Base-by-base conservation (phyloP, 1,140 invertebrate species). In the Drosophila sproati region DNA sequence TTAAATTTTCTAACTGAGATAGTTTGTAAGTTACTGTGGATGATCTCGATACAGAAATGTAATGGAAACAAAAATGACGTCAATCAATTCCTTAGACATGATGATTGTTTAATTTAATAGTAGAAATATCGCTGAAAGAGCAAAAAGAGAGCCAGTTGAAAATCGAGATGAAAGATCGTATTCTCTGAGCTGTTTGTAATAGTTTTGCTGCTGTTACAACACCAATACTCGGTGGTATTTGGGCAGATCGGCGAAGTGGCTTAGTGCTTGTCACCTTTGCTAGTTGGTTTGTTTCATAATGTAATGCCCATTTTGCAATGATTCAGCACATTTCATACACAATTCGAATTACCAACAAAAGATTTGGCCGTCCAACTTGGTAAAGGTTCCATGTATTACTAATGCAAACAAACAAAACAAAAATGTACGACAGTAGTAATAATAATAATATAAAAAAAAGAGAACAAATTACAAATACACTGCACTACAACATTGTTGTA, bases 211-310 rank as follows among this genome's bases (percentile, higher is more conserved):
- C 2, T 35, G 10, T 56, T 66, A 56, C 64, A 68, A 59, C 34
- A 59, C 28, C 43, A 50, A 20, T 41, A 29, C 5, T 55, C 5
- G 5, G 8, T 37, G 5, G 34, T 20, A 39, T 68, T 59, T n/a
- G 45, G 35, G 45, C 47, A 34, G 63, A 56, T 47, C 20, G 63
- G 43, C 32, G 32, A 35, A 45, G 28, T 56, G 12, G 43, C 10
- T 59, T 68, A 68, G 45, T 68, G 55, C 66, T 60, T 48, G 64
- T 68, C 64, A 68, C 45, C 55, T 39, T 59, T 48, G 48, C 55
- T 60, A 68, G 66, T 69, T 69, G 55, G 55, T 68, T 32, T 55
- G 29, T 68, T 71, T 71, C 37, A 64, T 71, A 64, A 71, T 55
- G 32, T 37, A 3, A n/a, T 10, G 51, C 28, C 35, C 28, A 7